These are phyloP conservation scores for Acanthurus tractus DNA, from an alignment of 2,797 vertebrate species.

Conservation along the genomic window DNA sequence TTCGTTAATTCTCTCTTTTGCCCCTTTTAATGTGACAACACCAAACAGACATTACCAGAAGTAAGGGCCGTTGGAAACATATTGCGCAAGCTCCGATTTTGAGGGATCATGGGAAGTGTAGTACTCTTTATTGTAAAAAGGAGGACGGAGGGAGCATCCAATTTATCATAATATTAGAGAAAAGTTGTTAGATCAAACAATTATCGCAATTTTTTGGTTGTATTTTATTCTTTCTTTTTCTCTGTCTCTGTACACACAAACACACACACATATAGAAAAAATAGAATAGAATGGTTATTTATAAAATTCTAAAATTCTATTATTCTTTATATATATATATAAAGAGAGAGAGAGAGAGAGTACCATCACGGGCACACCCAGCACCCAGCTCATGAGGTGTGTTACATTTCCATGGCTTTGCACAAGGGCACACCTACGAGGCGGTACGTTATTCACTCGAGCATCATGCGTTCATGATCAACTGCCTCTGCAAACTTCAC, in stretches of 20 bases:
- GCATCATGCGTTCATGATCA: conserved; percentile 37
- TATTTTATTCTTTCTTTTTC: background rate
- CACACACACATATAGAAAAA: too few relatives aligned
- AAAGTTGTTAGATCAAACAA: background rate
- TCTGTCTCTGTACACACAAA: too few relatives aligned
- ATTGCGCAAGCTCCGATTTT: conserved; percentile 77
- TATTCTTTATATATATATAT: too few relatives aligned
- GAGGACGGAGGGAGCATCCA: too few relatives aligned
- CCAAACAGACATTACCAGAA: conserved; percentile 50
- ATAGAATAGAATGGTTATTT: too few relatives aligned
- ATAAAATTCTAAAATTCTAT: too few relatives aligned
- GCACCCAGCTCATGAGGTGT: too few relatives aligned
- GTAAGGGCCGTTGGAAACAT: conserved; percentile 72
- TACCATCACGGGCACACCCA: background rate
- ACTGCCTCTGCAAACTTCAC: conserved; percentile 34
- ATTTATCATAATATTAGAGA: background rate
- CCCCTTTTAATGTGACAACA: conserved; percentile 57
- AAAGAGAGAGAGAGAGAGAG: too few relatives aligned
- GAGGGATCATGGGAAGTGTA: conserved; percentile 75
- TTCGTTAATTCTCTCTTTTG: conserved; percentile 44
- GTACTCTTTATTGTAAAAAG: conserved; percentile 17
- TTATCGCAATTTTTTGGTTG: background rate
- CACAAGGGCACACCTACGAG: conserved; percentile 62
- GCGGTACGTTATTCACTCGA: conserved; percentile 46
- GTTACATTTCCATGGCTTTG: conserved; percentile 27